Percentiles rank a stretch among this genome's conserved stretches.
Evolutionary conservation across 2,797 vertebrate genomes (phyloP).

Genomic region (Coccyzus lansbergi): DNA sequence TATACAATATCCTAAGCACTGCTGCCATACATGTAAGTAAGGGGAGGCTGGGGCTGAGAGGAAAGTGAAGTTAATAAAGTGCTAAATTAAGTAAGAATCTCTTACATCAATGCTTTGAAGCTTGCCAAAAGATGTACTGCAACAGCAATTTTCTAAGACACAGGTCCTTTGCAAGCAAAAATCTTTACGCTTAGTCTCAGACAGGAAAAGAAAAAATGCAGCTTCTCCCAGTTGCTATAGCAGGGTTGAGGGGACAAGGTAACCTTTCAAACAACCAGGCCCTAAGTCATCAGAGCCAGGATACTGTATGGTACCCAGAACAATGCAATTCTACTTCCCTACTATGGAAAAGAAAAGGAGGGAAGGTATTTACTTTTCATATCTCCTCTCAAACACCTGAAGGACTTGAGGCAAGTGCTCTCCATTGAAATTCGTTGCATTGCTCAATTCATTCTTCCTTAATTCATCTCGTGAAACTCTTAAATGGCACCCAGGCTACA

Average conservation of each 20-base stretch:
- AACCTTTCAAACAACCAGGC: neutral
- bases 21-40: neutral
- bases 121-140: slow-evolving; percentile 49
- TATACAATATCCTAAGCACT: neutral
- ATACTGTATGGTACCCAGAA: neutral
- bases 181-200: neutral
- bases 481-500: slow-evolving; percentile 41
- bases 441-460: slow-evolving; percentile 30
- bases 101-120: slow-evolving; percentile 50
- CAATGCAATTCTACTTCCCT: neutral
- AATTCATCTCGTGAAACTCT: slow-evolving; percentile 59
- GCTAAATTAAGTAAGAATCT: slow-evolving; percentile 63
- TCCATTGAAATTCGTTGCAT: slow-evolving; percentile 26
- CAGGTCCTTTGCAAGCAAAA: slow-evolving; percentile 16
- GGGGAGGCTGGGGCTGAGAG: neutral
- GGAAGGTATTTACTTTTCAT: slow-evolving; percentile 20
- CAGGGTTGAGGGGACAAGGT: neutral
- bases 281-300: neutral
- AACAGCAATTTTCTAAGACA: slow-evolving; percentile 20
- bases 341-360: neutral
- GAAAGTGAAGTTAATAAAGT: slow-evolving; percentile 6
- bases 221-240: neutral
- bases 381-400: slow-evolving; percentile 9
- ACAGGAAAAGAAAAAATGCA: neutral
- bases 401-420: slow-evolving; percentile 12